A percentile compares a stretch with the other conserved stretches of the same genome.
Evolutionary conservation across 2,797 vertebrate genomes (phyloP).

Genomic region (Oryzias sinensis): DNA sequence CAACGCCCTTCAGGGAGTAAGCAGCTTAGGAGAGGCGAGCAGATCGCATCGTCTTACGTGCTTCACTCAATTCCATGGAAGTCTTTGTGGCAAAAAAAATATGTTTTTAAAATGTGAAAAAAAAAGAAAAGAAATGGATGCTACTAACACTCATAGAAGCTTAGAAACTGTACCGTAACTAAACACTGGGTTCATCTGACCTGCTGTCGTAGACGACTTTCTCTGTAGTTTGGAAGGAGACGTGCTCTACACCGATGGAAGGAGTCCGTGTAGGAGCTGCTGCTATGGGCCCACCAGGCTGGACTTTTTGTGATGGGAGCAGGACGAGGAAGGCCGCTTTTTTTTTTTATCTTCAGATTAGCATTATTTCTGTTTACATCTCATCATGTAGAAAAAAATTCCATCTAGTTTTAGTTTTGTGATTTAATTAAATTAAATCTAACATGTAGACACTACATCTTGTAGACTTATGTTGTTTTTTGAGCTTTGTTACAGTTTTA

Average conservation of each 20-base stretch:
- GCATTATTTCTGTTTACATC: conserved; percentile 28
- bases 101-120: background rate
- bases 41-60: conserved; percentile 25
- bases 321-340: conserved; percentile 30
- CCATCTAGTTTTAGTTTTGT: conserved; percentile 20
- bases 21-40: conserved; percentile 26
- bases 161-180: conserved; percentile 43
- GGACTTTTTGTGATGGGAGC: conserved; percentile 17
- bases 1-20: conserved; percentile 41
- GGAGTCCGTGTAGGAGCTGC: conserved; percentile 38
- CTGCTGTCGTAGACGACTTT: too few species aligned
- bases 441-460: conserved; percentile 12
- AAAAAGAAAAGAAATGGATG: too few species aligned
- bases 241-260: conserved; percentile 42
- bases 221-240: too few species aligned
- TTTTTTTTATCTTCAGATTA: conserved; percentile 29
- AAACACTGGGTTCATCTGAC: conserved; percentile 40
- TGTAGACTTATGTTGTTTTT: conserved; percentile 22
- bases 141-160: conserved; percentile 60
- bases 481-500: conserved; percentile 34
- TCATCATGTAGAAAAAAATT: conserved; percentile 29
- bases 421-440: conserved; percentile 11
- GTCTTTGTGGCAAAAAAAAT: conserved; percentile 30
- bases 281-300: conserved; percentile 27
- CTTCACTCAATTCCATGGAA: conserved; percentile 52